phyloP scores from a whole-genome alignment of 2,113 vertebrate genomes.

The Campylorhamphus procurvoides region DNA sequence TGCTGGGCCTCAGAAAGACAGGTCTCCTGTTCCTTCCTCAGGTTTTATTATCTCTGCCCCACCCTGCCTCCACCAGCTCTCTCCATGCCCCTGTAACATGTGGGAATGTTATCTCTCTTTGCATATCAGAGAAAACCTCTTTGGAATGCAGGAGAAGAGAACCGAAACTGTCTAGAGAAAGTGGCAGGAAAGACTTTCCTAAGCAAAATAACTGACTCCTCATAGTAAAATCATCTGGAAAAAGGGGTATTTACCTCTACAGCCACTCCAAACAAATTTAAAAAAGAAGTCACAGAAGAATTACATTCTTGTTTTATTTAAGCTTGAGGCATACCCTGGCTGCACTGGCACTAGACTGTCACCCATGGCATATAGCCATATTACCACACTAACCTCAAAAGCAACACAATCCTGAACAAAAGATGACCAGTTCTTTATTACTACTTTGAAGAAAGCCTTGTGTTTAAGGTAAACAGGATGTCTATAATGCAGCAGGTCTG shows the following conservation, averaged over 20 bases:
- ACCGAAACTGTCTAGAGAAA: too few species aligned
- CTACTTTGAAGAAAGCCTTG: background rate
- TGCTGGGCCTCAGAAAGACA: too few species aligned
- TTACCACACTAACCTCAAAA: background rate
- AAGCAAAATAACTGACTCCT: too few species aligned
- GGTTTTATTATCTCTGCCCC: too few species aligned
- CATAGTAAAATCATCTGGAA: too few species aligned
- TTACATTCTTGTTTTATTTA: background rate
- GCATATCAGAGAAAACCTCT: too few species aligned
- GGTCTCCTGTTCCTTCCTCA: too few species aligned
- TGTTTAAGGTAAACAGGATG: background rate
- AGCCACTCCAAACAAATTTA: background rate
- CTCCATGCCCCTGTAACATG: too few species aligned
- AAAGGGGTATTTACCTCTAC: background rate
- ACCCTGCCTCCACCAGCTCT: too few species aligned
- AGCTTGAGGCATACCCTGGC: background rate
- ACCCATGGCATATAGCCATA: background rate
- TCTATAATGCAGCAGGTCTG: background rate
- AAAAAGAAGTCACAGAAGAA: background rate
- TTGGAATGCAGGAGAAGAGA: too few species aligned
- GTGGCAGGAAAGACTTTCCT: too few species aligned
- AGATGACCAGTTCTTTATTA: background rate
- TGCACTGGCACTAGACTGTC: background rate
- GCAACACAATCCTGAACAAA: background rate
- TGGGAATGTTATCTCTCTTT: too few species aligned